A percentile compares a stretch with the other conserved stretches of the same genome.
Evolutionary conservation across 2,113 vertebrate genomes (phyloP).

Genomic region (Casuarius casuarius): DNA sequence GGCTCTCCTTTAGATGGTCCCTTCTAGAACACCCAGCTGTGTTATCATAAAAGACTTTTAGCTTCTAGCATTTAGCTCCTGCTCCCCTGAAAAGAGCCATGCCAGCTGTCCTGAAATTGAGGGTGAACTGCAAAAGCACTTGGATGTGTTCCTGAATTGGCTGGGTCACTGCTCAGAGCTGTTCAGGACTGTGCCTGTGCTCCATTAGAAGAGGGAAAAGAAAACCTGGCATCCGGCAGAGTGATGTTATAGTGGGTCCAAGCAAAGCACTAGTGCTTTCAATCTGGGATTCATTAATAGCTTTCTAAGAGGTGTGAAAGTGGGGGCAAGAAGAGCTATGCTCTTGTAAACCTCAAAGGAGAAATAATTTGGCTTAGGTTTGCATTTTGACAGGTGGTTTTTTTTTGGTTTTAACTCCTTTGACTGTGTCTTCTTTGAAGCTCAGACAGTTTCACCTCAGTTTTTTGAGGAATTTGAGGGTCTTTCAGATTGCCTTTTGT

Average conservation of each 20-base stretch:
- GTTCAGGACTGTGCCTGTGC: not conserved
- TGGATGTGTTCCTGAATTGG: not conserved
- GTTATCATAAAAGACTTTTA: not conserved
- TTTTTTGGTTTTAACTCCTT: not conserved
- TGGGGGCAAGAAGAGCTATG: not conserved
- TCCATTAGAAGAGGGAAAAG: not conserved
- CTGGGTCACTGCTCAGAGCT: not conserved
- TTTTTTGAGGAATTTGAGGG: not conserved
- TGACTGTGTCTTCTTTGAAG: not conserved
- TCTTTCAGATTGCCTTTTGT: not conserved
- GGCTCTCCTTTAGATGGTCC: not conserved
- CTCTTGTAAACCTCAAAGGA: not conserved
- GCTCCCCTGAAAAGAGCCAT: not conserved
- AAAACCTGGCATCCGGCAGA: not conserved
- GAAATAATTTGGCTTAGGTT: not conserved
- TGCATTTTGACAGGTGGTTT: not conserved
- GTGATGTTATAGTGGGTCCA: not conserved
- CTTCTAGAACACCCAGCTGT: not conserved
- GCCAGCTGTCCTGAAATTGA: not conserved
- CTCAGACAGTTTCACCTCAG: not conserved
- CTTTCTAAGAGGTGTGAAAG: not conserved
- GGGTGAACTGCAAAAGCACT: not conserved
- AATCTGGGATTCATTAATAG: not conserved
- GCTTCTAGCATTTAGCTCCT: not conserved
- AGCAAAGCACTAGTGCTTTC: not conserved